Percentiles rank a stretch among this genome's conserved stretches.
These are phyloP conservation scores for Andricus curvator DNA, from an alignment of 2,888 invertebrate species.

Conservation along the genomic window DNA sequence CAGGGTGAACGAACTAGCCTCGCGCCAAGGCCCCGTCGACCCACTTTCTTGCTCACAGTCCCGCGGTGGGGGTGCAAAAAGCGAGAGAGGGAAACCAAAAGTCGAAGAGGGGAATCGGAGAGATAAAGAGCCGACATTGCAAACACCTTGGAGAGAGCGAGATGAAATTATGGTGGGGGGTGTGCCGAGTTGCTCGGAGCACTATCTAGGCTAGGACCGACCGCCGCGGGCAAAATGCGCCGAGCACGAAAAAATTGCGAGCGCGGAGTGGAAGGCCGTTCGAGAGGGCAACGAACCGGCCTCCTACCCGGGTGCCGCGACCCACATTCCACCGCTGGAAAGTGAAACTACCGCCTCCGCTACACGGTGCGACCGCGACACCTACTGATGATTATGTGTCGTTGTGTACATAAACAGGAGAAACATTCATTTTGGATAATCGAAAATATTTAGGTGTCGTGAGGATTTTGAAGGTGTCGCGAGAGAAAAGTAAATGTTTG, in stretches of 20 bases:
- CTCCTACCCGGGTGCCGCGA: conserved; percentile 79
- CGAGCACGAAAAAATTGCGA: conserved; percentile 67
- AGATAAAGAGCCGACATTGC: conserved; percentile 39
- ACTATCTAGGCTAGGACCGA: conserved; percentile 61
- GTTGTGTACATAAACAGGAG: conserved; percentile 12
- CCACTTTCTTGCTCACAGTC: conserved; percentile 72
- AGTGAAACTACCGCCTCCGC: conserved; percentile 77
- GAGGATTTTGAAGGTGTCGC: not conserved
- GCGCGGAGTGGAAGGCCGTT: conserved; percentile 80
- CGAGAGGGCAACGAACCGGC: conserved; percentile 81
- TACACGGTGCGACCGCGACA: conserved; percentile 55
- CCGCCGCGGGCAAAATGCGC: conserved; percentile 49
- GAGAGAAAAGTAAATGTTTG: not conserved
- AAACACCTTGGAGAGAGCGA: conserved; percentile 43
- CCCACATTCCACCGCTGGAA: conserved; percentile 78
- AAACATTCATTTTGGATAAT: not conserved
- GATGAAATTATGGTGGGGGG: conserved; percentile 50
- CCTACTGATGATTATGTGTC: conserved; percentile 13
- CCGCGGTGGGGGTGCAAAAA: conserved; percentile 19
- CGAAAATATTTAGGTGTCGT: not conserved
- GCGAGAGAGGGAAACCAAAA: conserved; percentile 18
- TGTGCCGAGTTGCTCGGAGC: conserved; percentile 34
- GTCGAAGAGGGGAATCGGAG: conserved; percentile 1
- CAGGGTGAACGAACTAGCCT: conserved; percentile 83
- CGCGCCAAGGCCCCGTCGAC: conserved; percentile 77